Base-by-base conservation (phyloP, 1,140 invertebrate species). In the Paralvinella palmiformis region DNA sequence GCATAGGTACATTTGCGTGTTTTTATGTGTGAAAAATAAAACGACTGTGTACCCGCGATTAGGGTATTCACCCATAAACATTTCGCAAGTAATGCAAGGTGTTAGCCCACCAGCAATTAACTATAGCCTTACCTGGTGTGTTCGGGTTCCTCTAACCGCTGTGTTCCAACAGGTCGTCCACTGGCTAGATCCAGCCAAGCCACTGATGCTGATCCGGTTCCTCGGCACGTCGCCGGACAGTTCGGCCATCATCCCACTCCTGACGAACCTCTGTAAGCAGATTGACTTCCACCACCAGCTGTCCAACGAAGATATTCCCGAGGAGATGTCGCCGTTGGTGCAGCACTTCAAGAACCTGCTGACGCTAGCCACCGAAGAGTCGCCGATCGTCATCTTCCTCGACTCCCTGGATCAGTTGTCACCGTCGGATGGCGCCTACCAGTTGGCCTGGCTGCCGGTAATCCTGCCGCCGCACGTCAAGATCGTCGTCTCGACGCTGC, bases 151-250 rank as follows among this genome's bases (percentile, higher is more conserved):
- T 10, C 37, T 41, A 41, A 41, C n/a, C 10, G 10, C 37, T n/a
- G 10, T n/a, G 10, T 41, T 41, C 22, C 50, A 17, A 13, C 50
- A 60, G 59, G 27, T 24, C 22, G 24, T 15, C 4, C 33, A 22
- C 20, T 60, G 41, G 59, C 3, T 60, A 7, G n/a, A 44, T 10
- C 24, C 20, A 2, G 41, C 35, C 20, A 27, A 24, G 13, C 59
- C 35, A 7, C 24, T 44, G 35, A 37, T 60, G 59, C 2, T 60
- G 13, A 87, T 98, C 31, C 83, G 95, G 68, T 98, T 97, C 78
- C 84, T 98, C 13, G 96, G 96, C 17, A 99, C 96, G 6, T 97
- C 94, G 7, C 95, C 96, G 13, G 94, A 98, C 74, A 95, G 91
- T 65, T 96, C 92, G 66, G 92, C 92, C 44, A 85, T 98, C 32